phyloP scores from a whole-genome alignment of 92 coral and sea anemone species.

The Palythoa grandis region DNA sequence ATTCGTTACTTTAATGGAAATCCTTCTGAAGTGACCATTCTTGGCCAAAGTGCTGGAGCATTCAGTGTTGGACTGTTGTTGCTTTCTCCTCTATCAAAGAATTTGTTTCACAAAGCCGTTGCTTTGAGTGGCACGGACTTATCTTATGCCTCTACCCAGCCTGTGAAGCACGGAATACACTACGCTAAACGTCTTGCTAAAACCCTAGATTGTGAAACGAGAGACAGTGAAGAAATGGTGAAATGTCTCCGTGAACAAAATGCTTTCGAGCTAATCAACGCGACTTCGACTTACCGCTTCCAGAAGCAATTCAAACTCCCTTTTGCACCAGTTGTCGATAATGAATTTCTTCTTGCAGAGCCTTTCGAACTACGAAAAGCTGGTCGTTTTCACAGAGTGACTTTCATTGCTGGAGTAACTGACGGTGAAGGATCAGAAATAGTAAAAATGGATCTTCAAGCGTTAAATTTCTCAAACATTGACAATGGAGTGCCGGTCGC shows the following conservation, averaged over 20 bases:
- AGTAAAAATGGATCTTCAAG: constrained; percentile 12
- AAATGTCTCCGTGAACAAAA: constrained; percentile 67
- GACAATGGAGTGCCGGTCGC: neutral
- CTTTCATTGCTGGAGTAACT: constrained; percentile 31
- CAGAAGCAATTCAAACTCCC: neutral
- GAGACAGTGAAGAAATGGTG: constrained; percentile 46
- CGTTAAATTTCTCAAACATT: constrained; percentile 4
- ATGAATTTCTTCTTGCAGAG: constrained; percentile 44
- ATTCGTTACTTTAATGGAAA: constrained; percentile 68
- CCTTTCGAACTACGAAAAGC: constrained; percentile 38
- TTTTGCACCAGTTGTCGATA: constrained; percentile 60
- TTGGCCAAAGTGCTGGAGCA: constrained; percentile 90
- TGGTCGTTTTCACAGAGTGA: constrained; percentile 11
- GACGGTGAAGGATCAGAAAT: constrained; percentile 46
- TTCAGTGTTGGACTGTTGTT: constrained; percentile 77
- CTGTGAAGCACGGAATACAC: constrained; percentile 47
- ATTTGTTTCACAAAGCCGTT: constrained; percentile 76
- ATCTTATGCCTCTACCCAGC: constrained; percentile 68
- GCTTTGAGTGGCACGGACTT: constrained; percentile 77
- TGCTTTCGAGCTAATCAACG: constrained; percentile 25
- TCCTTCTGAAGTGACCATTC: constrained; percentile 75
- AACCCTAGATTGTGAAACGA: constrained; percentile 43
- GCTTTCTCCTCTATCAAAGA: constrained; percentile 71
- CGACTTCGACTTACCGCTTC: neutral
- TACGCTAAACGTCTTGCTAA: constrained; percentile 54